Percentiles rank a stretch among this genome's conserved stretches.
phyloP scores from a whole-genome alignment of 2,888 invertebrate species.

The Invenusta paracnida region DNA sequence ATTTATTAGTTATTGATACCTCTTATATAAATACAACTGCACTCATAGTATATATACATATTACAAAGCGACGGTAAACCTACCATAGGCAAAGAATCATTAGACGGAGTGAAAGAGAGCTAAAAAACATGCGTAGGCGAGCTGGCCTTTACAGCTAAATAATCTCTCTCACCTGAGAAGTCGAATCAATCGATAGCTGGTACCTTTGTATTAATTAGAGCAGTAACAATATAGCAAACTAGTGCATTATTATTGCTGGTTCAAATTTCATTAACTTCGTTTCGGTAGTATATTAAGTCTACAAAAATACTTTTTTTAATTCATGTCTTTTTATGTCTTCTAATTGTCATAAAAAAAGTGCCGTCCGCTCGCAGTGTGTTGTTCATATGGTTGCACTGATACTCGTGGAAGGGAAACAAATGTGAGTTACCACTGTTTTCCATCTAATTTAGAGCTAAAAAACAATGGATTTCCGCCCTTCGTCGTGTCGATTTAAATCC shows the following conservation, averaged over 20 bases:
- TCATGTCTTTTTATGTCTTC: neutral
- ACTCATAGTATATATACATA: no score
- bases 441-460: neutral
- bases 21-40: no score
- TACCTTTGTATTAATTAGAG: no score
- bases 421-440: conserved; percentile 11
- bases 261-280: neutral
- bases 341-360: neutral
- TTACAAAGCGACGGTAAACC: no score
- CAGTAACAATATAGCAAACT: no score
- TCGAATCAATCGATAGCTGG: no score
- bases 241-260: neutral
- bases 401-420: conserved; percentile 7
- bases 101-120: no score
- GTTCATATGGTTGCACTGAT: conserved; percentile 9
- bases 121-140: no score
- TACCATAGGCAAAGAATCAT: no score
- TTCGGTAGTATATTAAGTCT: neutral
- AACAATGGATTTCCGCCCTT: conserved; percentile 28
- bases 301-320: neutral
- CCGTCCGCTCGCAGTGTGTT: neutral
- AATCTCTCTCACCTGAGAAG: no score
- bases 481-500: conserved; percentile 13
- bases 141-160: no score
- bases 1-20: no score